Conservation (phyloP, 1,140 invertebrate species). For the Diabrotica undecimpunctata region DNA sequence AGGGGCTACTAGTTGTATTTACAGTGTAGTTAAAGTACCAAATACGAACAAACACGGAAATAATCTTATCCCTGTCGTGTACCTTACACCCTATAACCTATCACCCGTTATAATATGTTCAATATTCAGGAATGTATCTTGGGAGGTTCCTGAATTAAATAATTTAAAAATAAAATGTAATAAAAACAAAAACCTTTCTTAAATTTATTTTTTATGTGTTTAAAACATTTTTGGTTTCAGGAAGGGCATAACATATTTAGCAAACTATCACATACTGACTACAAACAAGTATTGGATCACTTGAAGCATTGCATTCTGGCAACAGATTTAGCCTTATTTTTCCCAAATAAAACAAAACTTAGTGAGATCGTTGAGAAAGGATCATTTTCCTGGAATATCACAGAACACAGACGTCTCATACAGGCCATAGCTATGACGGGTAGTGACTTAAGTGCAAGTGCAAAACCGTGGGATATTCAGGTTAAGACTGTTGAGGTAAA, state of each 20-base stretch:
- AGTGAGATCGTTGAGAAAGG: constrained; percentile 55
- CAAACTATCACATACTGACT: constrained; percentile 68
- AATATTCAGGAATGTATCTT: too few relatives aligned
- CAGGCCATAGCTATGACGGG: constrained; percentile 78
- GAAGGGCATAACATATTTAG: constrained; percentile 80
- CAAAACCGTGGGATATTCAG: constrained; percentile 83
- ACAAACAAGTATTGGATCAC: constrained; percentile 70
- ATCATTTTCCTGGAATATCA: constrained; percentile 59
- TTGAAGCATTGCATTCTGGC: constrained; percentile 81
- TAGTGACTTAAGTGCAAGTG: constrained; percentile 76
- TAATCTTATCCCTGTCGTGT: too few relatives aligned
- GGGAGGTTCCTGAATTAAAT: too few relatives aligned
- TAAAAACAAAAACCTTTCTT: too few relatives aligned
- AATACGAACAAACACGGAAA: too few relatives aligned
- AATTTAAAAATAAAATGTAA: too few relatives aligned
- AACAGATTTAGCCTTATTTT: constrained; percentile 78
- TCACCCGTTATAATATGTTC: too few relatives aligned
- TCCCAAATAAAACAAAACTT: constrained; percentile 68
- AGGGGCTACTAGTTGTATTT: too few relatives aligned
- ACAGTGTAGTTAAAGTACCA: too few relatives aligned
- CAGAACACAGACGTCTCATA: constrained; percentile 61
- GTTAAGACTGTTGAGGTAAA: constrained; percentile 64
- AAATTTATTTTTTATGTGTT: too few relatives aligned
- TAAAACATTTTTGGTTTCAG: constrained; percentile 45
- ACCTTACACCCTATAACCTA: too few relatives aligned